Evolutionary conservation across 2,888 invertebrate species (phyloP).

Genomic region (Villa cingulata): DNA sequence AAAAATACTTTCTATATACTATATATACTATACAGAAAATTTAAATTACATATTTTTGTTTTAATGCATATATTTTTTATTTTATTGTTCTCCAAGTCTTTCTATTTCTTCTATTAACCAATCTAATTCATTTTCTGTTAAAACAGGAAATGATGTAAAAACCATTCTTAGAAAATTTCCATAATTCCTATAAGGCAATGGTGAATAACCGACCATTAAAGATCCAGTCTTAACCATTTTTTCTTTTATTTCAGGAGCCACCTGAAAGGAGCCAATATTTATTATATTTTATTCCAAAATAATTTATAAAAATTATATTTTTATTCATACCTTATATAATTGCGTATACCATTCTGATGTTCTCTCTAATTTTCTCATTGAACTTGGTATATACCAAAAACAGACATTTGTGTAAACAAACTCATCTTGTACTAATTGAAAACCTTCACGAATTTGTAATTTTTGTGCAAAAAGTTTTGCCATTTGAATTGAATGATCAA

Average conservation of each 20-base stretch:
- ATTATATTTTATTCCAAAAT: too few relatives aligned
- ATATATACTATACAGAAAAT: too few relatives aligned
- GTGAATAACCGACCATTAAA: conserved; percentile 66
- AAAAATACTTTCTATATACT: too few relatives aligned
- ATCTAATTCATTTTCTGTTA: conserved; percentile 45
- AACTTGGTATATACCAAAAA: conserved; percentile 70
- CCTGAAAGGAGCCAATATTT: too few relatives aligned
- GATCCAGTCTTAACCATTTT: conserved; percentile 48
- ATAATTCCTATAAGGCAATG: conserved; percentile 44
- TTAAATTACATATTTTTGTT: too few relatives aligned
- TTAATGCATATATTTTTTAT: too few relatives aligned
- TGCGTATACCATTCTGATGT: conserved; percentile 40
- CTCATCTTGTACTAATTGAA: conserved; percentile 46
- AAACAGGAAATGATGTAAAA: conserved; percentile 54
- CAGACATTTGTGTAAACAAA: conserved; percentile 74
- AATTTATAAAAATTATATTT: neutral
- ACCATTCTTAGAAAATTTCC: conserved; percentile 68
- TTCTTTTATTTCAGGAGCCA: conserved; percentile 58
- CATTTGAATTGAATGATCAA: conserved; percentile 51
- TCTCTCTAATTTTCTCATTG: conserved; percentile 33
- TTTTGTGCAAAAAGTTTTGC: conserved; percentile 44
- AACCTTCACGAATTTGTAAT: conserved; percentile 42
- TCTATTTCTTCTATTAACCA: conserved; percentile 51
- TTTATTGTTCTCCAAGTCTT: conserved; percentile 41
- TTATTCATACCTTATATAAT: conserved; percentile 31